Percentiles rank a stretch among this genome's conserved stretches.
These are phyloP conservation scores for Euplexia lucipara DNA, from an alignment of 2,888 invertebrate species.

Conservation along the genomic window DNA sequence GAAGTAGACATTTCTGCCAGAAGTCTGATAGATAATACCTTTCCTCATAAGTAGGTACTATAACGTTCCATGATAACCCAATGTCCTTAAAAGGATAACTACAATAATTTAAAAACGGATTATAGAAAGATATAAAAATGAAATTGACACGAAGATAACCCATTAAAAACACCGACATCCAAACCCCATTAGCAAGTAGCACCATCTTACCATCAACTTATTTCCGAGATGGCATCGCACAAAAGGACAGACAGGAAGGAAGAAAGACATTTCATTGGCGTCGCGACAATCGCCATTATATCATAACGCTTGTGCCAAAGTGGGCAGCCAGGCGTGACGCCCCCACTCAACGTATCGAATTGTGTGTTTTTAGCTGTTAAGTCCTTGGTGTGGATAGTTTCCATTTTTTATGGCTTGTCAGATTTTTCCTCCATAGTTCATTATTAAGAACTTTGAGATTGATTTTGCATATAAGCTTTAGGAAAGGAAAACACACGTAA, in stretches of 20 bases:
- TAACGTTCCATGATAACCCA: no score
- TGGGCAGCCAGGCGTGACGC: constrained; percentile 72
- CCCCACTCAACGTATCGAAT: constrained; percentile 66
- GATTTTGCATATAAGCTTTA: no score
- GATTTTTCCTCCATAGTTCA: no score
- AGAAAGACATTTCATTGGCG: constrained; percentile 80
- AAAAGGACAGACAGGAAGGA: constrained; percentile 82
- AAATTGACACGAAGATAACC: constrained; percentile 36
- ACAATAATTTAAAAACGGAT: no score
- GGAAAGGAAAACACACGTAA: no score
- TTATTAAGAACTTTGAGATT: no score
- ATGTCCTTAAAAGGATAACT: no score
- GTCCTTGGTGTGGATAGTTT: constrained; percentile 35
- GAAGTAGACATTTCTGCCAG: no score
- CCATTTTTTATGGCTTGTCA: constrained; percentile 29
- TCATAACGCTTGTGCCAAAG: constrained; percentile 73
- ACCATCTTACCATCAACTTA: constrained; percentile 67
- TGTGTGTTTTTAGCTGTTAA: constrained; percentile 45
- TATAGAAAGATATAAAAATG: constrained; percentile 33
- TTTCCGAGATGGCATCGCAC: constrained; percentile 67
- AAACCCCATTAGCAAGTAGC: constrained; percentile 64
- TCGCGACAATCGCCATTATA: constrained; percentile 79
- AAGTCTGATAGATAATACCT: no score
- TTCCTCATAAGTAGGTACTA: no score
- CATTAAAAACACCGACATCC: constrained; percentile 53